A percentile compares a stretch with the other conserved stretches of the same genome.
Evolutionary conservation across 30 jellyfish, hydroid and myxozoan genomes (phyloP).

Genomic region (Aurelia sp.): DNA sequence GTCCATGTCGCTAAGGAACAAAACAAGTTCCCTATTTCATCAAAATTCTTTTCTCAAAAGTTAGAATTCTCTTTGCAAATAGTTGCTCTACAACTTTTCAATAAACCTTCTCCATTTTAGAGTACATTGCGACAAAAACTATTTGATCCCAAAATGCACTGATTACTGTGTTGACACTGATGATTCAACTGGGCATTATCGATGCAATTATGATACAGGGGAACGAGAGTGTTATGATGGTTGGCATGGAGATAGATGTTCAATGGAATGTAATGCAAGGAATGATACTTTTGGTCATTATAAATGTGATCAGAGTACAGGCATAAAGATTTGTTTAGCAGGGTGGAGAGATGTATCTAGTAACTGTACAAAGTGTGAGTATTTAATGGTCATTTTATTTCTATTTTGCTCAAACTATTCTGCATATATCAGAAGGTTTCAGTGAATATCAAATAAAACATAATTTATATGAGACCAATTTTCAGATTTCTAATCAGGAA

Average conservation of each 20-base stretch:
- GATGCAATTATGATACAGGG: conserved; percentile 61
- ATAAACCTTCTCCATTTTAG: conserved; percentile 1
- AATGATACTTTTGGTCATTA: conserved; percentile 69
- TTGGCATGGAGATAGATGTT: conserved; percentile 70
- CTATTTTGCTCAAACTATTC: neutral
- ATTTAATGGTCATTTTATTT: neutral
- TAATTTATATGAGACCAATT: no score
- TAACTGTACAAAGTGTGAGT: conserved; percentile 71
- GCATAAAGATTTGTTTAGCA: conserved; percentile 54
- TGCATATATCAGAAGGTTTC: no score
- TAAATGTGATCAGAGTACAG: conserved; percentile 50
- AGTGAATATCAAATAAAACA: no score
- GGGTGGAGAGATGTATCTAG: conserved; percentile 69
- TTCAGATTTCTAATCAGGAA: no score
- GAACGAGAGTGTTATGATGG: conserved; percentile 61
- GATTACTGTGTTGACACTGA: conserved; percentile 60
- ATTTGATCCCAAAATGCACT: conserved; percentile 72
- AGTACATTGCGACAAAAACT: conserved; percentile 43
- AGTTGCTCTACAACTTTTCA: no score
- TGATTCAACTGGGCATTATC: conserved; percentile 68
- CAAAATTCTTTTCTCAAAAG: no score
- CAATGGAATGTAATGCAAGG: conserved; percentile 33
- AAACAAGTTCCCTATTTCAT: no score
- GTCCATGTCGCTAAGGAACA: no score
- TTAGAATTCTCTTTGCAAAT: no score